Conservation (phyloP, 2,113 vertebrate species). For the Siphamia tubifer region DNA sequence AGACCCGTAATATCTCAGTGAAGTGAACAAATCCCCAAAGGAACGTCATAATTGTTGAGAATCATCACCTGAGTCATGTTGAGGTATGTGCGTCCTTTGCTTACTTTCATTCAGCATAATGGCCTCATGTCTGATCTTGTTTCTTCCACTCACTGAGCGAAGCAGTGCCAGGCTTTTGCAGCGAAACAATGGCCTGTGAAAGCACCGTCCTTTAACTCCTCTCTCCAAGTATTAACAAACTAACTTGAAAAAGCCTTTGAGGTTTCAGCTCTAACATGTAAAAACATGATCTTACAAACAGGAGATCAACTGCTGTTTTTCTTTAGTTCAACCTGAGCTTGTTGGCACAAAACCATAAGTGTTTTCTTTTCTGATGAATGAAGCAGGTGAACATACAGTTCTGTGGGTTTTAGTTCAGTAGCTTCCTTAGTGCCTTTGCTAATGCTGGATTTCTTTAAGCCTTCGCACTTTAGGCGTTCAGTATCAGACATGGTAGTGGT, state of each 20-base stretch:
- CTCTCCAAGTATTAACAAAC: neutral
- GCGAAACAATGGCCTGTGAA: conserved; percentile 9
- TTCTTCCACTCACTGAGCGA: neutral
- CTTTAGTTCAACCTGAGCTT: neutral
- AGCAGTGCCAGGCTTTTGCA: neutral
- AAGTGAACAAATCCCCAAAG: neutral
- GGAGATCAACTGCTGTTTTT: neutral
- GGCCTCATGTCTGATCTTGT: conserved; percentile 26
- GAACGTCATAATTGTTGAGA: neutral
- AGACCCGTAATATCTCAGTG: neutral
- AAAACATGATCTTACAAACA: neutral
- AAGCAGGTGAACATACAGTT: neutral
- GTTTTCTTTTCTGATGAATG: neutral
- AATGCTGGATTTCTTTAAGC: neutral
- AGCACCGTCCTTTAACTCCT: neutral
- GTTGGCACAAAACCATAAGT: neutral
- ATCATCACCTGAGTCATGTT: conserved; percentile 14
- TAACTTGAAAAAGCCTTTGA: neutral
- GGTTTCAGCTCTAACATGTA: neutral
- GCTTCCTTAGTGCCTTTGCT: neutral
- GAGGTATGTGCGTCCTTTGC: conserved; percentile 4
- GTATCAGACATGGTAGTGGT: neutral
- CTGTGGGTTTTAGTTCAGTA: neutral
- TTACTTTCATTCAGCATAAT: too few relatives aligned
- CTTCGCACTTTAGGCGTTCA: neutral